These are phyloP conservation scores for Pristionchus exspectatus DNA, from an alignment of 2,888 invertebrate species.

Conservation along the genomic window DNA sequence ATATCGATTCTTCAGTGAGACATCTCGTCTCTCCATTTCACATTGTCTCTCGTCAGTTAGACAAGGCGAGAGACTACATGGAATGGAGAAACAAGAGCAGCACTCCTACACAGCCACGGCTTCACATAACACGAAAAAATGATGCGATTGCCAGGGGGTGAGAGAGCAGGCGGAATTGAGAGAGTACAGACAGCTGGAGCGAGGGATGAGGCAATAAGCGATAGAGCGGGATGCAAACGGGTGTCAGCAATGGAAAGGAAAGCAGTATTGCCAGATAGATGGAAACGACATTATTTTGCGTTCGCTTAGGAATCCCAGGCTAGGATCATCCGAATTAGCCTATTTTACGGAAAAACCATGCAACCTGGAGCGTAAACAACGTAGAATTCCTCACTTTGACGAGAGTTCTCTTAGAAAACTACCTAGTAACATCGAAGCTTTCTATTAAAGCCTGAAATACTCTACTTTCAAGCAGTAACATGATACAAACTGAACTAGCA, in stretches of 20 bases:
- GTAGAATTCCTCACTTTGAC: too few relatives aligned
- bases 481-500: background rate
- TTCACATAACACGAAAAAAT: background rate
- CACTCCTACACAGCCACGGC: background rate
- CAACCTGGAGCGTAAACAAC: too few relatives aligned
- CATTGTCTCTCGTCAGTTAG: background rate
- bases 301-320: too few relatives aligned
- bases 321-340: too few relatives aligned
- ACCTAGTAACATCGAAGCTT: too few relatives aligned
- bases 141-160: background rate
- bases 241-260: constrained; percentile 12
- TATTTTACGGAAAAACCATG: too few relatives aligned
- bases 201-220: background rate
- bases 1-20: background rate
- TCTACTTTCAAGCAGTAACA: too few relatives aligned
- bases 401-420: too few relatives aligned
- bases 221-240: background rate
- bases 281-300: too few relatives aligned
- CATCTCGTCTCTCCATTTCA: background rate
- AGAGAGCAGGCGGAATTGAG: background rate
- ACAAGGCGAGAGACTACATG: too few relatives aligned
- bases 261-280: too few relatives aligned
- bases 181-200: background rate
- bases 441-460: too few relatives aligned
- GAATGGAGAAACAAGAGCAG: background rate